These are phyloP conservation scores for Leptinotarsa rubiginosa DNA, from an alignment of 2,888 invertebrate genomes.

Conservation along the genomic window DNA sequence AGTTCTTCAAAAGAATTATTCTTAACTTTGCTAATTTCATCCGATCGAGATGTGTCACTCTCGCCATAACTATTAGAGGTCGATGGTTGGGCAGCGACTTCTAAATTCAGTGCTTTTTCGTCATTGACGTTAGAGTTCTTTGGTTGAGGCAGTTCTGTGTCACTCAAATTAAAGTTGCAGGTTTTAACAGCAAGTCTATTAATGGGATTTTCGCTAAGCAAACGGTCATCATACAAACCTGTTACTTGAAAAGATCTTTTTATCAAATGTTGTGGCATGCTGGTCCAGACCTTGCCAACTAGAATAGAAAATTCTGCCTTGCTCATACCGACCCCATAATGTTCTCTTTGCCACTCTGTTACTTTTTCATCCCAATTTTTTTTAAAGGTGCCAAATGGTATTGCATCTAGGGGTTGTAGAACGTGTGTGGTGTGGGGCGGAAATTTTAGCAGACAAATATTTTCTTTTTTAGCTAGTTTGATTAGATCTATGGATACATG, in stretches of 20 bases:
- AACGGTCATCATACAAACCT: background rate
- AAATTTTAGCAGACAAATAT: conserved; percentile 15
- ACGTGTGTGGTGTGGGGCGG: conserved; percentile 13
- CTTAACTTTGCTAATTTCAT: background rate
- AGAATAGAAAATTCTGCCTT: background rate
- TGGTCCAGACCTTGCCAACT: background rate
- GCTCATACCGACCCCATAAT: conserved; percentile 13
- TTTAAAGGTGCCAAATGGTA: conserved; percentile 15
- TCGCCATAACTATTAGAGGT: conserved; percentile 10
- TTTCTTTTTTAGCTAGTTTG: conserved; percentile 9
- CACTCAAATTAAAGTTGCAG: background rate
- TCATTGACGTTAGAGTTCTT: too few relatives aligned
- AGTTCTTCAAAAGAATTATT: conserved; percentile 15
- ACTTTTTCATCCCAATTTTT: conserved; percentile 15
- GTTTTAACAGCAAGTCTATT: conserved; percentile 7
- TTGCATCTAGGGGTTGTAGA: conserved; percentile 6
- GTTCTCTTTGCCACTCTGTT: conserved; percentile 13
- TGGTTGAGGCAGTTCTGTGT: background rate
- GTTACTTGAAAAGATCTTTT: background rate
- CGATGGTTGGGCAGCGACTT: background rate
- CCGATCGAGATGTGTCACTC: background rate
- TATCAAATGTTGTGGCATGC: background rate
- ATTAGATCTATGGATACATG: conserved; percentile 19
- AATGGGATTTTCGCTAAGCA: conserved; percentile 3
- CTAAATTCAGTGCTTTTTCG: too few relatives aligned